Conservation (phyloP, 1,140 invertebrate genomes). For the Bombus terrestris region DNA sequence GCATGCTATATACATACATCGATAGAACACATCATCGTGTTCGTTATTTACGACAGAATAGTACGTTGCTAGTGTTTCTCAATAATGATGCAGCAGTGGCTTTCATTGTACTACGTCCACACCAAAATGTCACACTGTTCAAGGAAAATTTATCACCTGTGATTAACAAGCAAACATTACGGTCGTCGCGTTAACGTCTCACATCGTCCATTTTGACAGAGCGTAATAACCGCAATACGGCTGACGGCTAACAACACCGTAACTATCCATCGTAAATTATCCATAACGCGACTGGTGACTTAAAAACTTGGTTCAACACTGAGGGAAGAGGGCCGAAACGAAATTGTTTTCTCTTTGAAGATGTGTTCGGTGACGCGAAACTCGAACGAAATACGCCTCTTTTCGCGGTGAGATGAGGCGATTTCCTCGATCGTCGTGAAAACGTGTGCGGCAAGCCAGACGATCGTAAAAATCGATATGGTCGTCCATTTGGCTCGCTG, state of each 20-base stretch:
- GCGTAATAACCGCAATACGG: not conserved
- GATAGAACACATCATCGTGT: not conserved
- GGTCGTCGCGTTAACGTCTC: not conserved
- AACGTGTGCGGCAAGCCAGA: not conserved
- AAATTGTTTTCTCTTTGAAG: not conserved
- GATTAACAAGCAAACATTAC: slow-evolving; percentile 6
- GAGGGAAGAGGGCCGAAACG: not conserved
- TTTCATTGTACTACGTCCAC: not conserved
- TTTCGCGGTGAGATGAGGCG: not conserved
- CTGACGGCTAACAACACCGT: not conserved
- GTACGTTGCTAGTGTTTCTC: not conserved
- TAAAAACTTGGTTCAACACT: not conserved
- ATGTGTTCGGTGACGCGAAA: not conserved
- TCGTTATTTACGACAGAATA: not conserved
- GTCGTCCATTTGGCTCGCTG: not conserved
- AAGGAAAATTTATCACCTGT: not conserved
- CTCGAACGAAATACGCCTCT: not conserved
- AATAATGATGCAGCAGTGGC: not conserved
- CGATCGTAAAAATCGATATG: slow-evolving; percentile 31
- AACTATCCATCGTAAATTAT: not conserved
- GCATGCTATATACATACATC: not conserved
- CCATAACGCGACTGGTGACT: not conserved
- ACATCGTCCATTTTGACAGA: not conserved
- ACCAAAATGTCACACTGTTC: not conserved
- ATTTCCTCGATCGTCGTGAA: slow-evolving; percentile 6